A percentile compares a stretch with the other conserved stretches of the same genome.
Conservation (phyloP, 2,113 vertebrate genomes). For the Carollia perspicillata region DNA sequence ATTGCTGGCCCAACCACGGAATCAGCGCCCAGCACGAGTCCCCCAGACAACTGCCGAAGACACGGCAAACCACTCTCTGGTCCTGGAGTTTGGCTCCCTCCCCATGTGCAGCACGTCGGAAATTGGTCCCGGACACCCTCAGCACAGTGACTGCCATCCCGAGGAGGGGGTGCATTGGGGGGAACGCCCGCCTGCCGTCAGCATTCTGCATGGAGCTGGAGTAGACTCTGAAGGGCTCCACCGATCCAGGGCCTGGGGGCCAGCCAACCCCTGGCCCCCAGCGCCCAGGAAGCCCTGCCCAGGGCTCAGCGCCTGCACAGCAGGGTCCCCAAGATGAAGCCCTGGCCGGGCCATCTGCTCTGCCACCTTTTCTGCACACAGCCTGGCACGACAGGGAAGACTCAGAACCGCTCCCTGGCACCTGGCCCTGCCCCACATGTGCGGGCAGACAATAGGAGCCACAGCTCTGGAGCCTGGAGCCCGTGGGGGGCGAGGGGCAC, state of each 20-base stretch:
- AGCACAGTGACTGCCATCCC: background rate
- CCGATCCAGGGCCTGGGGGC: too few relatives aligned
- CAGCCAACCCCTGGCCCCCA: background rate
- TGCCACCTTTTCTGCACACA: background rate
- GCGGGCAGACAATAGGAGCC: background rate
- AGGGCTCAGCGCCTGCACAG: background rate
- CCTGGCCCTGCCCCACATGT: background rate
- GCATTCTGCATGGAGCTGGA: background rate
- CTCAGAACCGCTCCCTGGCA: background rate
- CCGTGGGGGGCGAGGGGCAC: background rate
- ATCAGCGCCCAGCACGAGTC: background rate
- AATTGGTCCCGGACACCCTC: background rate
- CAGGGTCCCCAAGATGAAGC: background rate
- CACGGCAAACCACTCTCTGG: background rate
- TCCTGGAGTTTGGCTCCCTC: background rate
- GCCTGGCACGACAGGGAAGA: background rate
- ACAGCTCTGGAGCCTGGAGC: background rate
- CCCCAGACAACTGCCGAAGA: background rate
- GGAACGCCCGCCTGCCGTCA: rapidly evolving
- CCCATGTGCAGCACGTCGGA: rapidly evolving
- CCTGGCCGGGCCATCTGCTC: background rate
- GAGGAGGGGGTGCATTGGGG: too few relatives aligned
- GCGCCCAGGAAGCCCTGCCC: rapidly evolving
- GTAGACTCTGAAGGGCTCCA: background rate
- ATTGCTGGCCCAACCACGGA: background rate